These are phyloP conservation scores for Falcunculus frontatus DNA, from an alignment of 2,113 vertebrate species.

Conservation along the genomic window DNA sequence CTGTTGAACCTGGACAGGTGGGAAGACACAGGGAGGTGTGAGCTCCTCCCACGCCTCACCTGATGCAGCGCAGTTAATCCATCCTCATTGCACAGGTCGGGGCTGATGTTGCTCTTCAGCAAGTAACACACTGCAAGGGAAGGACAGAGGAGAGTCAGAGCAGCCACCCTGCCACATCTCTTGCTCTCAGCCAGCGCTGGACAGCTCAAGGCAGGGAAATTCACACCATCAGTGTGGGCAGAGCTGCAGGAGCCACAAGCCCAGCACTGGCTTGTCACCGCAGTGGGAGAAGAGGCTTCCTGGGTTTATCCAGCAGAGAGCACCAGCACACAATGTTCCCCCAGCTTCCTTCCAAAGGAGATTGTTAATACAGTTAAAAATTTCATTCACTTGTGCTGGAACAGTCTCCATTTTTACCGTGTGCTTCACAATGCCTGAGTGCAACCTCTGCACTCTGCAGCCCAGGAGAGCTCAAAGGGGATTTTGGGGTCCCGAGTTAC, in stretches of 20 bases:
- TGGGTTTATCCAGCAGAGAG: constrained; percentile 43
- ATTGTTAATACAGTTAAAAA: neutral
- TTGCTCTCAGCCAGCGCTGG: neutral
- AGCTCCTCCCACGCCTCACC: constrained; percentile 69
- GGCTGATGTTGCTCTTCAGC: constrained; percentile 91
- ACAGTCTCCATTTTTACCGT: neutral
- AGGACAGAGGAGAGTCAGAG: neutral
- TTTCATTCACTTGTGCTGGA: neutral
- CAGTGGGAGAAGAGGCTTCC: neutral
- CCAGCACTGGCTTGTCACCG: accelerated
- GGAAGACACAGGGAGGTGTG: accelerated
- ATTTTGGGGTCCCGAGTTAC: neutral
- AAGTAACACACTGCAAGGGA: constrained; percentile 86
- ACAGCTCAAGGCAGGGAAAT: neutral
- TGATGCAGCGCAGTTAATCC: constrained; percentile 95
- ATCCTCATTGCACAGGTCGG: constrained; percentile 95
- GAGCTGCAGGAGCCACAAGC: neutral
- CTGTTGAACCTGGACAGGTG: accelerated
- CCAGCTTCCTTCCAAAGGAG: neutral
- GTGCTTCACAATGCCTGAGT: neutral
- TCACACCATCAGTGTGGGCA: accelerated
- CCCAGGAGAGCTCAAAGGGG: neutral
- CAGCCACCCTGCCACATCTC: neutral
- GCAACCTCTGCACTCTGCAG: neutral
- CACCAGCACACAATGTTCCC: constrained; percentile 6